phyloP scores from a whole-genome alignment of 2,797 vertebrate species.

The Acrossocheilus fasciatus region DNA sequence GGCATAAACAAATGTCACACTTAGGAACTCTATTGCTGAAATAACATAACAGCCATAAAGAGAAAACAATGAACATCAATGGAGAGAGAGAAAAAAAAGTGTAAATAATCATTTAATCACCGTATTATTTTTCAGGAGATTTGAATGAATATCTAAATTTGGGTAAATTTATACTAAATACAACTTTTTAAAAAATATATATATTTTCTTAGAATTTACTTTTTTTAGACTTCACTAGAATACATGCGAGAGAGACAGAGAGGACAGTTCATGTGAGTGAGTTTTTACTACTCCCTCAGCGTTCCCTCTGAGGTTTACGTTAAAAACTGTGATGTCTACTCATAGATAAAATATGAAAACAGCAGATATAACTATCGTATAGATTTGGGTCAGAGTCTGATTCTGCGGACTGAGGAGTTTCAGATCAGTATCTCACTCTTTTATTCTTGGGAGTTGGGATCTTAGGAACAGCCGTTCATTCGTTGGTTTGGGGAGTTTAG shows the following conservation, averaged over 20 bases:
- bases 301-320: neutral
- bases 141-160: neutral
- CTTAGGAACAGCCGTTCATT: neutral
- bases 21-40: neutral
- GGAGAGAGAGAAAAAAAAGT: no score
- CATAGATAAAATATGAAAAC: neutral
- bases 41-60: neutral
- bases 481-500: neutral
- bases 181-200: no score
- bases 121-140: neutral
- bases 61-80: no score
- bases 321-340: neutral
- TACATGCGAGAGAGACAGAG: neutral
- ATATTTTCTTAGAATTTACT: no score
- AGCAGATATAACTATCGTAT: neutral
- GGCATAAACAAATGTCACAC: conserved; percentile 9
- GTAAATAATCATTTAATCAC: no score
- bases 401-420: neutral
- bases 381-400: neutral
- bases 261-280: neutral
- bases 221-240: no score
- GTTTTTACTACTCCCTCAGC: neutral
- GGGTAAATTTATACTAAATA: neutral
- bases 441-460: no score
- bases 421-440: neutral